Evolutionary conservation across 2,797 vertebrate genomes (phyloP), one percentile per base, ranked within the genome.

Genomic region (Threskiornis aethiopicus): DNA sequence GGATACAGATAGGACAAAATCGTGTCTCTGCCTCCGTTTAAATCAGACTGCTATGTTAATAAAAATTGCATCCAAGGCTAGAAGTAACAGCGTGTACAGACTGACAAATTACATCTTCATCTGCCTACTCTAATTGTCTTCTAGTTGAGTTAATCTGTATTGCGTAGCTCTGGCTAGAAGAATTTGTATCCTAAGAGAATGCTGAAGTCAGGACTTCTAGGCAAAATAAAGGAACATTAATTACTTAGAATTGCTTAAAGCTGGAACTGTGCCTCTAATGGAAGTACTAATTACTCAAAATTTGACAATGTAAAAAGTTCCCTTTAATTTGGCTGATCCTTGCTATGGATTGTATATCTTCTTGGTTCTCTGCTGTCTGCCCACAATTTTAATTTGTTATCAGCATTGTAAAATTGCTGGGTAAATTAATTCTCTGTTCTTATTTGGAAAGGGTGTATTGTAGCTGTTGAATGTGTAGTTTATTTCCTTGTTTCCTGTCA

Each of bases 131-230:
- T 89, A 84, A 96, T 96, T 79, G 11, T 91, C 86, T 93, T 92
- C 93, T 67, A 37, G 61, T 65, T 19, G 42, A 92, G 80, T 91
- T 95, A 71, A 69, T 94, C 90, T 94, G 88, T 33, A 25, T 77
- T 93, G 92, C 90, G 77, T 2, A 16, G 72, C 84, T 96, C 82
- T 73, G 72, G 70, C 90, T 55, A 22, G 92, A 83, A 95, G 77
- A 94, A 94, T 94, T 96, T 2, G 6, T 80, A 35, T 95, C 80
- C 87, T 87, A 6, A 46, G 93, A 96, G 94, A 96, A 93, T 84
- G 96, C 96, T 96, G 96, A 96, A 97, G 93, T 97, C 92, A 95
- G 96, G 87, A 47, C 90, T 95, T 96, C 25, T 61, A 67, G 76
- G 88, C 86, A 87, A 96, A 97, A 92, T 84, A 79, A 79, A 71